Conservation (phyloP, 2,888 invertebrate genomes). For the Drosophila anceps region DNA sequence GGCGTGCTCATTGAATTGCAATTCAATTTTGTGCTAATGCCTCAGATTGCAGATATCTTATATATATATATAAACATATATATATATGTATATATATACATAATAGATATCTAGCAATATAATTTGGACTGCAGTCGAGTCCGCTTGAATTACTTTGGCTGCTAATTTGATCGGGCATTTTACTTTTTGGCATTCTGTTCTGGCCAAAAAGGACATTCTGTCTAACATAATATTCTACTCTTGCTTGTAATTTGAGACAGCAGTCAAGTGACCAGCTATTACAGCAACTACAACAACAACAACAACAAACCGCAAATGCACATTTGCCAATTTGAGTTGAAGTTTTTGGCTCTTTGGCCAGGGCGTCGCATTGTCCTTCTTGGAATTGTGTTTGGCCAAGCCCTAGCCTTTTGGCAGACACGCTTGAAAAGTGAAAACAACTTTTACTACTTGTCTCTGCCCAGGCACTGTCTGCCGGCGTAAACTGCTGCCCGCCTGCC, state of each 20-base stretch:
- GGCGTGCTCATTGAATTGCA: slow-evolving; percentile 27
- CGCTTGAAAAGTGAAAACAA: slow-evolving; percentile 81
- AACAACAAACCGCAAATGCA: slow-evolving; percentile 36
- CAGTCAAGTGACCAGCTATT: slow-evolving; percentile 35
- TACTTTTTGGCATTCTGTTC: slow-evolving; percentile 28
- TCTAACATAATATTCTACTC: slow-evolving; percentile 61
- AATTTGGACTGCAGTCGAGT: slow-evolving; percentile 17
- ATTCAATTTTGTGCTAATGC: slow-evolving; percentile 44
- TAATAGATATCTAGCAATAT: background rate
- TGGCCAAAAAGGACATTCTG: slow-evolving; percentile 47
- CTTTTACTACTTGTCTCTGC: slow-evolving; percentile 73
- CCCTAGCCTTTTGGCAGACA: slow-evolving; percentile 29
- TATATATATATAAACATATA: background rate
- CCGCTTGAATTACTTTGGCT: slow-evolving; percentile 19
- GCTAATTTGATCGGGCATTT: slow-evolving; percentile 67
- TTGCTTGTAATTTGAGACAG: slow-evolving; percentile 43
- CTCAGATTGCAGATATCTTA: slow-evolving; percentile 12
- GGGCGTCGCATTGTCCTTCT: slow-evolving; percentile 73
- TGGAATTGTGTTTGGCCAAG: slow-evolving; percentile 69
- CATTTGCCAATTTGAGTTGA: slow-evolving; percentile 22
- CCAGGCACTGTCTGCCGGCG: background rate
- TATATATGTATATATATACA: slow-evolving; percentile 1
- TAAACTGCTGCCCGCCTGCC: background rate
- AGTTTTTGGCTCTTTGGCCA: slow-evolving; percentile 48
- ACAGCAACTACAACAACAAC: slow-evolving; percentile 17